Conservation (phyloP, 2,797 vertebrate species). For the Smutsia gigantea region DNA sequence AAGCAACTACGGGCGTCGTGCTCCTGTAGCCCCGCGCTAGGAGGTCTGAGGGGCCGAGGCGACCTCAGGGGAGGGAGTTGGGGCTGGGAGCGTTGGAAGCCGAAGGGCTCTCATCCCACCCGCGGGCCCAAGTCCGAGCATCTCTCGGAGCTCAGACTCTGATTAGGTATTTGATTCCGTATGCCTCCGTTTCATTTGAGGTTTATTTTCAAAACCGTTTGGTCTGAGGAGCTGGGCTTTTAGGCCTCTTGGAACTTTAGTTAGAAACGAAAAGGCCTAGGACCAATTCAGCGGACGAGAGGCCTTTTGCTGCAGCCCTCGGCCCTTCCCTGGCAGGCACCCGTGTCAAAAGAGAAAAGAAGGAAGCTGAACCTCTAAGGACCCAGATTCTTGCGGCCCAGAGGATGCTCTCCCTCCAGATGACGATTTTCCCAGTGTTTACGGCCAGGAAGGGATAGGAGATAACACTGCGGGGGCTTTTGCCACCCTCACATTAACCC, state of each 20-base stretch:
- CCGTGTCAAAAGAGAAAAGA: not conserved
- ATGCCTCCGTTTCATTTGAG: not conserved
- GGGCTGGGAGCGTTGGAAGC: not conserved
- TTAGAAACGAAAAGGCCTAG: not conserved
- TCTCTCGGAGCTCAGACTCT: not conserved
- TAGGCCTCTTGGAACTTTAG: not conserved
- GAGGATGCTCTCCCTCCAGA: not conserved
- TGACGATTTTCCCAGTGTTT: not conserved
- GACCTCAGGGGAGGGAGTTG: not conserved
- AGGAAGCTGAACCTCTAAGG: not conserved
- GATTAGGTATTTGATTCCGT: not conserved
- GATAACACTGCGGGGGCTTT: not conserved
- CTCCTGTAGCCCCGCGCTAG: not conserved
- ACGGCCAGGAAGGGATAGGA: not conserved
- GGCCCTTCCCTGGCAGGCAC: not conserved
- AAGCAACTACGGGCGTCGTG: rapidly evolving
- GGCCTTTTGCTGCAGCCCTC: not conserved
- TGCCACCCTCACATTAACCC: not conserved
- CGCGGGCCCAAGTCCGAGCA: not conserved
- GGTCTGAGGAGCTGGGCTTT: not conserved
- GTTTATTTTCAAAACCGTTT: not conserved
- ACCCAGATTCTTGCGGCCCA: not conserved
- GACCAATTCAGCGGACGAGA: too few species aligned
- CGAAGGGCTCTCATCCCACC: not conserved
- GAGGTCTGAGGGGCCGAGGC: not conserved